Percentiles rank a stretch among this genome's conserved stretches.
phyloP scores from a whole-genome alignment of 2,888 invertebrate genomes.

The Plebejus anna region DNA sequence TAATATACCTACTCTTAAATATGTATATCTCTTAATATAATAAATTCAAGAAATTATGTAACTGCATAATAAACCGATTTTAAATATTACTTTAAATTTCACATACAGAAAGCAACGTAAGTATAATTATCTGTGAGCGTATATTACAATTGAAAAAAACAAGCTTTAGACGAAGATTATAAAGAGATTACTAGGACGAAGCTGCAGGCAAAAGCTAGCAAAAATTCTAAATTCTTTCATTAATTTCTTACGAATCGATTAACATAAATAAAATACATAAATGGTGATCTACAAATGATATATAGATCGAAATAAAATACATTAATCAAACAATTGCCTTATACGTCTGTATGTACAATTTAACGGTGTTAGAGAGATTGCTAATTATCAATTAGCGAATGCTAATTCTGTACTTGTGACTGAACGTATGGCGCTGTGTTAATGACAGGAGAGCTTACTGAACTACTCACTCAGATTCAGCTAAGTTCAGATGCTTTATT shows the following conservation, averaged over 20 bases:
- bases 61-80: not conserved
- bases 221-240: constrained; percentile 3
- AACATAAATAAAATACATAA: constrained; percentile 2
- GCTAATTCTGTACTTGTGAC: constrained; percentile 17
- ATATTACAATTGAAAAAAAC: too few relatives aligned
- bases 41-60: not conserved
- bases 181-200: not conserved
- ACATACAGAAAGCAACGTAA: not conserved
- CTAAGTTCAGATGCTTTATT: too few relatives aligned
- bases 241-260: not conserved
- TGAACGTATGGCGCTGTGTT: not conserved
- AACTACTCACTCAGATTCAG: not conserved
- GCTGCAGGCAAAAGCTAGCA: not conserved
- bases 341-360: not conserved
- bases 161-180: not conserved
- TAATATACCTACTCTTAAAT: not conserved
- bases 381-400: constrained; percentile 24
- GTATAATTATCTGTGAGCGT: not conserved
- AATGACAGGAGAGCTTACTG: constrained; percentile 9
- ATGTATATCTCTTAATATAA: too few relatives aligned
- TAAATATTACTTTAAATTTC: too few relatives aligned
- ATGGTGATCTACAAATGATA: constrained; percentile 5
- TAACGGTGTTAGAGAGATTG: constrained; percentile 12
- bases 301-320: constrained; percentile 9
- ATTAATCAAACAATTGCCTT: constrained; percentile 4